Percentiles rank a stretch among this genome's conserved stretches.
Conservation (phyloP, 2,888 invertebrate genomes). For the Dorcus hopei region DNA sequence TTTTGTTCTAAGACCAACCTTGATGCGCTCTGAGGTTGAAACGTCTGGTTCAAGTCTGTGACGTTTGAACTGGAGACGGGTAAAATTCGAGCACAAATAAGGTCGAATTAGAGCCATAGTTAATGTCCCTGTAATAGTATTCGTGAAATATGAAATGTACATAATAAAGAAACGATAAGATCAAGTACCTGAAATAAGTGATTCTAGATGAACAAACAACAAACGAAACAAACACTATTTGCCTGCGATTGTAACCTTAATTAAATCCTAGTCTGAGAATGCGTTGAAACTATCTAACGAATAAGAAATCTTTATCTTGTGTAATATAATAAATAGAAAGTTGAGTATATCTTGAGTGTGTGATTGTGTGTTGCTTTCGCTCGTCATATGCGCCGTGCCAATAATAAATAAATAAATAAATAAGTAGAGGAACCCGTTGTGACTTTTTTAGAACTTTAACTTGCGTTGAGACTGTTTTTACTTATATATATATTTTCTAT, state of each 20-base stretch:
- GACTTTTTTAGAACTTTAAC: no score
- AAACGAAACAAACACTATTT: slow-evolving; percentile 19
- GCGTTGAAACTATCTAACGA: slow-evolving; percentile 24
- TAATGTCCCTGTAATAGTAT: no score
- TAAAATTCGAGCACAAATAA: no score
- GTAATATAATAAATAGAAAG: slow-evolving; percentile 17
- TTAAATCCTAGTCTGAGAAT: slow-evolving; percentile 29
- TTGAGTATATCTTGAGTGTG: slow-evolving; percentile 31
- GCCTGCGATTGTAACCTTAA: slow-evolving; percentile 32
- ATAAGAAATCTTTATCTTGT: slow-evolving; percentile 16
- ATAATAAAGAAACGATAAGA: slow-evolving; percentile 13
- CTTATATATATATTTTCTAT: no score
- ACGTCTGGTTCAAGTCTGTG: no score
- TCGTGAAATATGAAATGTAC: not conserved
- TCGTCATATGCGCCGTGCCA: not conserved
- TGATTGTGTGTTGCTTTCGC: slow-evolving; percentile 20
- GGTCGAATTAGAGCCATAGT: no score
- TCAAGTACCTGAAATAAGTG: slow-evolving; percentile 32
- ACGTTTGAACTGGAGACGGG: no score
- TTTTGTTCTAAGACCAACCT: no score
- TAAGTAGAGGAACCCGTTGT: no score
- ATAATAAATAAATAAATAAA: no score
- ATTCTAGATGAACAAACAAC: not conserved
- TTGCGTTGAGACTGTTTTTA: no score
- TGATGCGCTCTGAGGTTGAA: no score